These are phyloP conservation scores for Staurois parvus DNA, from an alignment of 2,797 vertebrate genomes.

Conservation along the genomic window DNA sequence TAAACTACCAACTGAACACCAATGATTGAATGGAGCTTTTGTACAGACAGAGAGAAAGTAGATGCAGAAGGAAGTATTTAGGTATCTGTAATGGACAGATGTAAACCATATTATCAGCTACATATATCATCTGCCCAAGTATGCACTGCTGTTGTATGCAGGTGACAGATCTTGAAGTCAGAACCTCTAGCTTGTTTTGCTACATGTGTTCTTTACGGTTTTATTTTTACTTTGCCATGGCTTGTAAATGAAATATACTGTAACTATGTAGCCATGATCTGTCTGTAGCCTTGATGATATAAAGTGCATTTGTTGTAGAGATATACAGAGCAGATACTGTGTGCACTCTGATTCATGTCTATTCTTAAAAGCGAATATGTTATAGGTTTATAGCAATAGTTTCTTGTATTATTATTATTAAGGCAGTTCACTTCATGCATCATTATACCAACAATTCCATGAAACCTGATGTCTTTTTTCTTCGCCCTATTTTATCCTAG, in stretches of 20 bases:
- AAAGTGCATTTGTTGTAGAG: background rate
- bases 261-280: background rate
- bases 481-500: background rate
- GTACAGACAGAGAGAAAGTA: too few relatives aligned
- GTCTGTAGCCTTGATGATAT: background rate
- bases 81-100: too few relatives aligned
- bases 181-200: background rate
- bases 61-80: too few relatives aligned
- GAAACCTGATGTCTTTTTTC: background rate
- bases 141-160: too few relatives aligned
- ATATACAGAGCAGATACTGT: background rate
- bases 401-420: background rate
- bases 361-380: background rate
- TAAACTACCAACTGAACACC: too few relatives aligned
- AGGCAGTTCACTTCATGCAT: background rate
- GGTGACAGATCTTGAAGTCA: too few relatives aligned
- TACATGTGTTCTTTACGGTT: background rate
- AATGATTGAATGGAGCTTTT: too few relatives aligned
- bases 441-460: background rate
- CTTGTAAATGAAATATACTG: background rate
- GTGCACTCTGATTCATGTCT: conserved; percentile 14
- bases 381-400: background rate
- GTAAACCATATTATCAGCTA: too few relatives aligned
- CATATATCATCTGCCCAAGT: too few relatives aligned
- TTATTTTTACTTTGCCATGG: background rate